phyloP scores from a whole-genome alignment of 2,797 vertebrate genomes.

The Scarus forsteni region DNA sequence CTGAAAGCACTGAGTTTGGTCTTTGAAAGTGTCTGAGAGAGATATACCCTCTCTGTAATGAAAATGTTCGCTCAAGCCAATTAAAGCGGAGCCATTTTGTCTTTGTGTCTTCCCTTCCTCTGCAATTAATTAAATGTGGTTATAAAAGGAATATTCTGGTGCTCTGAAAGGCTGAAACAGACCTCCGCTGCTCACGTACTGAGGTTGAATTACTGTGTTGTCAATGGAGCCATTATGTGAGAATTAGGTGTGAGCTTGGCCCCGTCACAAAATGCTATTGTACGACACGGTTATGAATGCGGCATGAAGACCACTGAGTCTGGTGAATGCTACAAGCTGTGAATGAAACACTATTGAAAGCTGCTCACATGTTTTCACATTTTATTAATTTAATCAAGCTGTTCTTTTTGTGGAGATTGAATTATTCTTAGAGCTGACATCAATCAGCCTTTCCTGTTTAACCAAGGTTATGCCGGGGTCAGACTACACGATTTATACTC shows the following conservation, averaged over 20 bases:
- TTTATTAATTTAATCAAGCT: constrained; percentile 59
- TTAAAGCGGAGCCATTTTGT: constrained; percentile 82
- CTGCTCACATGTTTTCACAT: constrained; percentile 57
- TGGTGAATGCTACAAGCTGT: constrained; percentile 75
- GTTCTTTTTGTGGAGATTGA: constrained; percentile 61
- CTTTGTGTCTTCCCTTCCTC: constrained; percentile 79
- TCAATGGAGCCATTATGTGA: constrained; percentile 82
- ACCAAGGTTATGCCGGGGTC: no score
- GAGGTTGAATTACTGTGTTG: constrained; percentile 75
- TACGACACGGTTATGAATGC: constrained; percentile 76
- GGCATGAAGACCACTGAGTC: constrained; percentile 79
- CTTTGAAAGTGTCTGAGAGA: constrained; percentile 73
- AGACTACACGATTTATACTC: no score
- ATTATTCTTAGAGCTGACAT: constrained; percentile 56
- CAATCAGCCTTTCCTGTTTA: constrained; percentile 56
- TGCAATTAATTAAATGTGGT: constrained; percentile 84
- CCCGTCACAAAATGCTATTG: constrained; percentile 80
- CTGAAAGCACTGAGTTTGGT: constrained; percentile 75
- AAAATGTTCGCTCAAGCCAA: constrained; percentile 84
- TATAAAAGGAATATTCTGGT: constrained; percentile 77
- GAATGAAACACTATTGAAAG: constrained; percentile 70
- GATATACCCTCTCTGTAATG: constrained; percentile 78
- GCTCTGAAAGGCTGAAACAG: constrained; percentile 76
- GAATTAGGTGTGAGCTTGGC: constrained; percentile 78
- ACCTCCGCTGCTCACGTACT: constrained; percentile 68